phyloP scores from a whole-genome alignment of 2,113 vertebrate genomes.

The Entomyzon cyanotis region DNA sequence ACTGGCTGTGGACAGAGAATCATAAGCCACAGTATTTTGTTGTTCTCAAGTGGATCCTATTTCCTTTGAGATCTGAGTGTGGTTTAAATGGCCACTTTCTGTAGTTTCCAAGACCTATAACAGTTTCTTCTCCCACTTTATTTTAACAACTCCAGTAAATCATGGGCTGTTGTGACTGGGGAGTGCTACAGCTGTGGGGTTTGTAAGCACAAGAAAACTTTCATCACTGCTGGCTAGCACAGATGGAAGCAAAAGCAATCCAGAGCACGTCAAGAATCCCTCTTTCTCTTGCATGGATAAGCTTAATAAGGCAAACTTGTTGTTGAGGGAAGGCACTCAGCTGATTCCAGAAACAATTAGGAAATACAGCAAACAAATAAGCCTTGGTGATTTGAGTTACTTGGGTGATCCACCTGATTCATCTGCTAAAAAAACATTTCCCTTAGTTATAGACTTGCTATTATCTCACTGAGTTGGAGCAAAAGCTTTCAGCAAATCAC shows the following conservation, averaged over 20 bases:
- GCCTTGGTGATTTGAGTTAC: neutral
- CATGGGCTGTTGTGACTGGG: neutral
- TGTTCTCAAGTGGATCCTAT: neutral
- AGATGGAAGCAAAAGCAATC: conserved; percentile 27
- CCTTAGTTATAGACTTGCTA: neutral
- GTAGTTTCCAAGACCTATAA: conserved; percentile 40
- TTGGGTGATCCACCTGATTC: conserved; percentile 17
- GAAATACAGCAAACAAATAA: conserved; percentile 45
- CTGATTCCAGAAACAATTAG: conserved; percentile 46
- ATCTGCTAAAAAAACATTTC: neutral
- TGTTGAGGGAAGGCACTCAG: conserved; percentile 23
- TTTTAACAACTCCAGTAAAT: conserved; percentile 43
- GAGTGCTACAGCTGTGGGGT: neutral
- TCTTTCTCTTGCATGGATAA: neutral
- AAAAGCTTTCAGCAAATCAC: neutral
- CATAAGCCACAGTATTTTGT: neutral
- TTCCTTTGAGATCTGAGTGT: conserved; percentile 31
- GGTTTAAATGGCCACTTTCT: conserved; percentile 2
- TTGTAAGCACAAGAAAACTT: conserved; percentile 38
- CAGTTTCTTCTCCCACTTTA: conserved; percentile 26
- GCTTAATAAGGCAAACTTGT: conserved; percentile 28
- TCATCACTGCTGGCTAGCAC: conserved; percentile 5
- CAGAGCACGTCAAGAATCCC: conserved; percentile 5
- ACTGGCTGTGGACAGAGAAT: neutral
- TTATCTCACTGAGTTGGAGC: neutral